Conservation (phyloP, 2,888 invertebrate species). For the Drosophila anomalata region DNA sequence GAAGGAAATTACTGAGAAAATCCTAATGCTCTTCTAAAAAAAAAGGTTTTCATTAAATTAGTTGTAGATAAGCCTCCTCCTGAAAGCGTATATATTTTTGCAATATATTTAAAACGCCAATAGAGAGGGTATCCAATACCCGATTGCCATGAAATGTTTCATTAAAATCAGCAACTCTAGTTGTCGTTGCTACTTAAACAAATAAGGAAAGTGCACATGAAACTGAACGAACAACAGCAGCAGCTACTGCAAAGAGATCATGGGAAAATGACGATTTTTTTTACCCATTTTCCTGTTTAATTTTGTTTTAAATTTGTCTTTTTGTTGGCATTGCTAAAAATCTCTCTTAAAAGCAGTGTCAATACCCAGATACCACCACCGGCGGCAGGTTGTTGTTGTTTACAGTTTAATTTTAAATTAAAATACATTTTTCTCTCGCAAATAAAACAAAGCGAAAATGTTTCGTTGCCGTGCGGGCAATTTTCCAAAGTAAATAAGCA, state of each 20-base stretch:
- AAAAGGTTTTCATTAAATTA: not conserved
- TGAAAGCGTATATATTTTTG: not conserved
- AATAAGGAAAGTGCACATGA: slow-evolving; percentile 77
- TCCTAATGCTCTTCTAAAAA: slow-evolving; percentile 7
- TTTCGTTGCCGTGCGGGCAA: slow-evolving; percentile 44
- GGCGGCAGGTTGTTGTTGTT: slow-evolving; percentile 54
- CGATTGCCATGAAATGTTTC: slow-evolving; percentile 48
- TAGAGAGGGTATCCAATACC: slow-evolving; percentile 24
- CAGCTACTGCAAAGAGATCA: slow-evolving; percentile 62
- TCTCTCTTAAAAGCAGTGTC: slow-evolving; percentile 47
- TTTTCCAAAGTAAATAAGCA: slow-evolving; percentile 66
- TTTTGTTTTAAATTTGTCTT: slow-evolving; percentile 42
- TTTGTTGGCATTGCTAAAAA: slow-evolving; percentile 40
- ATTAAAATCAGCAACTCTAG: slow-evolving; percentile 17
- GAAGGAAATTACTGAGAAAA: slow-evolving; percentile 11
- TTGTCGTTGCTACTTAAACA: slow-evolving; percentile 61
- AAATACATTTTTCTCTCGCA: slow-evolving; percentile 54
- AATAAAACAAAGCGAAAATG: slow-evolving; percentile 36
- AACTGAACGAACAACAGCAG: slow-evolving; percentile 58
- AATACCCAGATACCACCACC: slow-evolving; percentile 46
- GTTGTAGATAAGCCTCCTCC: not conserved
- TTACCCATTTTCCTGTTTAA: slow-evolving; percentile 33
- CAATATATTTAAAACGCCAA: not conserved
- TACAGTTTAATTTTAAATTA: slow-evolving; percentile 67
- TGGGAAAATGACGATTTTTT: slow-evolving; percentile 67